Base-by-base conservation (phyloP, 2,797 vertebrate species). In the Danio kyathit region DNA sequence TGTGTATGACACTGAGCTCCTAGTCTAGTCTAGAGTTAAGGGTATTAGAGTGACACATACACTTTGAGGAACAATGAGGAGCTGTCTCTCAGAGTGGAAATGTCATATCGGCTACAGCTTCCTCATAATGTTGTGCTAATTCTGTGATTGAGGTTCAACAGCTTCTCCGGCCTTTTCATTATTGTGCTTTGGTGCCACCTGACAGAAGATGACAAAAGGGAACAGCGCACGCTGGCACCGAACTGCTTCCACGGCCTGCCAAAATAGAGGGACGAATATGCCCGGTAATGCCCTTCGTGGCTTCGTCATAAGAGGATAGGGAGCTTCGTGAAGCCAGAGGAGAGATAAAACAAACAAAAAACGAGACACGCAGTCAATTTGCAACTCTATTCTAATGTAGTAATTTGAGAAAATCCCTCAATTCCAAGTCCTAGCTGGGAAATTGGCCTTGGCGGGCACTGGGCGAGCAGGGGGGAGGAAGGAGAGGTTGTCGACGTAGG, bases 11-110 rank as follows among this genome's bases (percentile, higher is more conserved):
- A 80, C 85, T 83, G 90, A 89, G 88, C 87, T 90, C 90, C 89
- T 91, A 89, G 88, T 88, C 52, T 56, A 83, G 80, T 81, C 61
- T 63, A 82, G 82, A 77, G 90, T 87, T 90, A 84, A 89, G 91
- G 86, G 89, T 91, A 92, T 92, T 89, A 90, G 89, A 91, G 83
- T 90, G 90, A 91, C 90, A 89, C 88, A 86, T 91, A 91, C 88
- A 88, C 89, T 92, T 88, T 80, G 87, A 88, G 90, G 91, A 92
- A 93, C 90, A 93, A 92, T 92, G 89, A 67, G 52, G 82, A 74
- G 72, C 83, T 91, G 88, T 88, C 89, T 90, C 89, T 91, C 89
- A 90, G 88, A 75, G 78, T 63, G 81, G 78, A 84, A 83, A 83
- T 79, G 82, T 82, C 82, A 81, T 63, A 72, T 82, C 79, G 79